A percentile compares a stretch with the other conserved stretches of the same genome.
Evolutionary conservation across 2,888 invertebrate species (phyloP).

Genomic region (Leuctra nigra): DNA sequence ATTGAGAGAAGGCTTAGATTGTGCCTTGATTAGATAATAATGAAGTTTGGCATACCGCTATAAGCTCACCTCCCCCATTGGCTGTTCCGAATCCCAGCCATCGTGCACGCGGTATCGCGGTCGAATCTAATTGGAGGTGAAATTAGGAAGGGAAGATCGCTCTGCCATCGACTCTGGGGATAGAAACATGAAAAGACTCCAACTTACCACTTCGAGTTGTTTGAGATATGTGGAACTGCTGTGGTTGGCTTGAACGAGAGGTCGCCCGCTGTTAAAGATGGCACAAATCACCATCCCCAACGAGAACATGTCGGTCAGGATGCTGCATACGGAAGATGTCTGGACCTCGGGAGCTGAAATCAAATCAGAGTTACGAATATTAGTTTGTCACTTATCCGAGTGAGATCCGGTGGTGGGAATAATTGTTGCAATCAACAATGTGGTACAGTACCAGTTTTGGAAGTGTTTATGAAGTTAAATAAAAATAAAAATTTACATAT

Average conservation of each 20-base stretch:
- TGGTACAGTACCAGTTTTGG: background rate
- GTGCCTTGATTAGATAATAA: no score
- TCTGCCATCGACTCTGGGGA: no score
- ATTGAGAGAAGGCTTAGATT: no score
- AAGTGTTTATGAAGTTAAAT: background rate
- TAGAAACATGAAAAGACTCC: no score
- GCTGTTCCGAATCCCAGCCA: no score
- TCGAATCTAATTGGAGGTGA: no score
- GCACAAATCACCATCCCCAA: conserved; percentile 91
- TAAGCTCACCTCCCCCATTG: no score
- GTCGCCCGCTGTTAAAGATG: conserved; percentile 84
- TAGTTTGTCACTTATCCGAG: no score
- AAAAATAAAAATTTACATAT: background rate
- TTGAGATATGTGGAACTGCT: conserved; percentile 82
- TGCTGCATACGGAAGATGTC: conserved; percentile 70
- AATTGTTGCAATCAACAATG: background rate
- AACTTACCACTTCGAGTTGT: conserved; percentile 75
- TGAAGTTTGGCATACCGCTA: no score
- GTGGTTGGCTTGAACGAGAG: conserved; percentile 85
- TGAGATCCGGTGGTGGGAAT: no score
- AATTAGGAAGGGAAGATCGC: no score
- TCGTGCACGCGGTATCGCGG: no score
- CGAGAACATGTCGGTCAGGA: conserved; percentile 93
- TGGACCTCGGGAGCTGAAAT: conserved; percentile 88
- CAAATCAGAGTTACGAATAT: conserved; percentile 19